Evolutionary conservation across 2,113 vertebrate genomes (phyloP).

Genomic region (Axis porcinus): DNA sequence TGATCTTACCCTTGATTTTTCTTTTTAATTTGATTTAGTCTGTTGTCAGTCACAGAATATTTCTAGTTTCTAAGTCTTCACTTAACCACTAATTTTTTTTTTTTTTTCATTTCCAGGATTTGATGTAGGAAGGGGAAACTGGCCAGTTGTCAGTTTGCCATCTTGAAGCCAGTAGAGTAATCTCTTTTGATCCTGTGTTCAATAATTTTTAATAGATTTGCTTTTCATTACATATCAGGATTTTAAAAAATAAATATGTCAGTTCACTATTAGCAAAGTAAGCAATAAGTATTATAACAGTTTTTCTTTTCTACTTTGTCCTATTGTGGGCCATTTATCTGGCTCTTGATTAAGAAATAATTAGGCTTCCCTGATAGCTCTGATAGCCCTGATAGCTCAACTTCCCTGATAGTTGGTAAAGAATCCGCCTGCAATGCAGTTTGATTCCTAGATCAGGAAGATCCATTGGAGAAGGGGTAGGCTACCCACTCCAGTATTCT

Average conservation of each 20-base stretch:
- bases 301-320: constrained; percentile 7
- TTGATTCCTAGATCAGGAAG: neutral
- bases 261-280: neutral
- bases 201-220: constrained; percentile 20
- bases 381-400: neutral
- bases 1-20: constrained; percentile 21
- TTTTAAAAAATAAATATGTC: neutral
- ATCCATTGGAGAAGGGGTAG: neutral
- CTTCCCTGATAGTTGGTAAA: neutral
- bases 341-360: neutral
- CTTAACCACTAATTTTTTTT: neutral
- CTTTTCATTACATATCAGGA: neutral
- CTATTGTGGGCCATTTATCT: neutral
- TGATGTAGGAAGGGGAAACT: neutral
- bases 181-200: neutral
- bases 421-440: neutral
- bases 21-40: neutral
- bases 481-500: no score
- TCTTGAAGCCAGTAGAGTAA: neutral
- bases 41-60: neutral
- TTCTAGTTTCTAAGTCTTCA: neutral
- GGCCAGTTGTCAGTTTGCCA: neutral
- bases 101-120: constrained; percentile 29
- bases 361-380: neutral
- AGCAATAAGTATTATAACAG: neutral